A percentile compares a stretch with the other conserved stretches of the same genome.
Conservation (phyloP, 2,797 vertebrate species). For the Danio tinwini region DNA sequence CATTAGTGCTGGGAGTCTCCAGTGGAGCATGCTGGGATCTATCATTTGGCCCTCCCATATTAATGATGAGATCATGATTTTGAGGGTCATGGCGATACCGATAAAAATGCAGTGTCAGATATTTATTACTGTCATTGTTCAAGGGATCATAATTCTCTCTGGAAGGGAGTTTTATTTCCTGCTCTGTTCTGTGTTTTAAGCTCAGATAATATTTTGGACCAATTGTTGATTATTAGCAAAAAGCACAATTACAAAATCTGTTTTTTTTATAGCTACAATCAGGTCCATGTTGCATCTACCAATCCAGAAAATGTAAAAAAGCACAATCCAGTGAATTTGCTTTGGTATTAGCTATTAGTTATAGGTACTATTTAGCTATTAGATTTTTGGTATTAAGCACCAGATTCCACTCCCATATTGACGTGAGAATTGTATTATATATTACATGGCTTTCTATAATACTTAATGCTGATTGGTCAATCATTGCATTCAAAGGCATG, state of each 20-base stretch:
- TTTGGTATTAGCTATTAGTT: too few species aligned
- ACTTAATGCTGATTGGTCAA: too few species aligned
- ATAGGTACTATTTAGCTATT: too few species aligned
- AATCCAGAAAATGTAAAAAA: too few species aligned
- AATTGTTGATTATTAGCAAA: neutral
- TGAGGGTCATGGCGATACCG: conserved; percentile 79
- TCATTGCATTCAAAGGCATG: too few species aligned
- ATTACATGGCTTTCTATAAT: too few species aligned
- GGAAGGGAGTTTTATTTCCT: conserved; percentile 71
- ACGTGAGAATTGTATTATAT: too few species aligned
- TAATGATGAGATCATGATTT: conserved; percentile 80
- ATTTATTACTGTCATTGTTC: conserved; percentile 78
- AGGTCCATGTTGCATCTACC: too few species aligned
- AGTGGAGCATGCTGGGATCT: conserved; percentile 79
- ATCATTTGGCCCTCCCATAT: conserved; percentile 79
- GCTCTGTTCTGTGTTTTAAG: conserved; percentile 34
- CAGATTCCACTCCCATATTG: too few species aligned
- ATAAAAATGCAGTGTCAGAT: conserved; percentile 78
- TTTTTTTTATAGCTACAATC: too few species aligned
- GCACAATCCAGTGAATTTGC: too few species aligned
- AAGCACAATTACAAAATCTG: neutral
- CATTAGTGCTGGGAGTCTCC: conserved; percentile 74
- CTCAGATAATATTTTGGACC: neutral
- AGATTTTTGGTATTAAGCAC: too few species aligned
- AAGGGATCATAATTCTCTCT: conserved; percentile 78